Evolutionary conservation across 2,113 vertebrate species (phyloP).

Genomic region (Ameiurus melas): DNA sequence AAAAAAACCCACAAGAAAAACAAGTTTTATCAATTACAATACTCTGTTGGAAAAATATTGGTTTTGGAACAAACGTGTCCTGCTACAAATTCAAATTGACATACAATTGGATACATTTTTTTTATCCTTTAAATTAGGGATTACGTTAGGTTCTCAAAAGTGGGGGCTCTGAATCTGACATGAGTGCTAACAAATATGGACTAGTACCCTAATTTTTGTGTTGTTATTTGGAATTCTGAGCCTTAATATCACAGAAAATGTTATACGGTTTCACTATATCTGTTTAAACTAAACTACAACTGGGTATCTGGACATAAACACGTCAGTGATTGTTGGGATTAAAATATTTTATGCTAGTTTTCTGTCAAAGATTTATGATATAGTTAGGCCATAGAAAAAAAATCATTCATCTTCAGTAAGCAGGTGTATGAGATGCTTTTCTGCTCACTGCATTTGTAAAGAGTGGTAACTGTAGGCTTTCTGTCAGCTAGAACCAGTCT

Average conservation of each 20-base stretch:
- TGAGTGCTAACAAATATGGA: background rate
- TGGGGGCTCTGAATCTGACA: background rate
- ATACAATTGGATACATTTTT: background rate
- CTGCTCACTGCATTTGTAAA: background rate
- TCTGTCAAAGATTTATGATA: background rate
- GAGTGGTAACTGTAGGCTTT: background rate
- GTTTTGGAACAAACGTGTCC: background rate
- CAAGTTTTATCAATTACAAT: conserved; percentile 15
- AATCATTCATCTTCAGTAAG: background rate
- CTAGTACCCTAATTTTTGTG: background rate
- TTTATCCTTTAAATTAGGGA: background rate
- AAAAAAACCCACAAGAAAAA: conserved; percentile 18
- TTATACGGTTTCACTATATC: background rate
- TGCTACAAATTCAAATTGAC: background rate
- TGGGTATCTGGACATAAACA: background rate
- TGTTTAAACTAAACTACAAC: background rate
- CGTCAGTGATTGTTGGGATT: background rate
- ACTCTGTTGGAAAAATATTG: background rate
- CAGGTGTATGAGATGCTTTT: background rate
- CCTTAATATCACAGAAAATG: background rate
- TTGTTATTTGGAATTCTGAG: background rate
- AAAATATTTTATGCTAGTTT: background rate
- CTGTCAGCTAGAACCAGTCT: background rate
- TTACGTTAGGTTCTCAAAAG: background rate
- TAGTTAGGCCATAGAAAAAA: background rate